Conservation (phyloP, 37 sponge, comb jelly and placozoan species). For the Lycopodina hypogea region DNA sequence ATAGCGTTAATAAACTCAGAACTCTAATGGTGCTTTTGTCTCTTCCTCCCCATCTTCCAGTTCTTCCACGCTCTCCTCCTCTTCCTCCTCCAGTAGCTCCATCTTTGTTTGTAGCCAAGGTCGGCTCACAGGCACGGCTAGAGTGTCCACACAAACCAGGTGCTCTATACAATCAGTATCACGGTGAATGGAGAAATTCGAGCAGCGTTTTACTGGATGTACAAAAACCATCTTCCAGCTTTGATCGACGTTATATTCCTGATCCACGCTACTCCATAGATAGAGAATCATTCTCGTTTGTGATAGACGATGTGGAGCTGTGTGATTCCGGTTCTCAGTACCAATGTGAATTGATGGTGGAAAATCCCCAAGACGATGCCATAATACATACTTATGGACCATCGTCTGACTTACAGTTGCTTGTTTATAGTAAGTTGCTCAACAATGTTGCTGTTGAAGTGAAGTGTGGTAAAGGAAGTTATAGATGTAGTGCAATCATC, state of each 20-base stretch:
- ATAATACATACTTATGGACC: neutral
- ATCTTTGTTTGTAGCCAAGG: neutral
- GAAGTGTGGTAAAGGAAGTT: too few species aligned
- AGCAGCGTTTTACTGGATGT: neutral
- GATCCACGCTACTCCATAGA: neutral
- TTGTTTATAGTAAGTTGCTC: neutral
- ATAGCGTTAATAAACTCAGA: too few species aligned
- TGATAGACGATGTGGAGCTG: conserved; percentile 1
- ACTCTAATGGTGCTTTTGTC: too few species aligned
- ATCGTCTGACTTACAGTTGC: neutral
- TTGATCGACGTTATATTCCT: neutral
- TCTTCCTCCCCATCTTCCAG: neutral
- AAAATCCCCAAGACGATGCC: neutral
- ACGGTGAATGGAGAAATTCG: neutral
- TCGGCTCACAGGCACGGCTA: neutral
- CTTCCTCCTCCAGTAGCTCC: neutral
- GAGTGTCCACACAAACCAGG: neutral
- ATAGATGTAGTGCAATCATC: too few species aligned
- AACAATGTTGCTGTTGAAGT: too few species aligned
- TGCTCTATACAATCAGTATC: neutral
- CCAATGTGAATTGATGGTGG: conserved; percentile 3
- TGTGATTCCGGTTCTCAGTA: conserved; percentile 5
- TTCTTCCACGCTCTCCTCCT: neutral
- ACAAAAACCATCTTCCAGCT: neutral
- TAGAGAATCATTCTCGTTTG: neutral